Evolutionary conservation across 2,888 invertebrate species (phyloP), one percentile per base, ranked within the genome.

Genomic region (Pharmacophagus antenor): DNA sequence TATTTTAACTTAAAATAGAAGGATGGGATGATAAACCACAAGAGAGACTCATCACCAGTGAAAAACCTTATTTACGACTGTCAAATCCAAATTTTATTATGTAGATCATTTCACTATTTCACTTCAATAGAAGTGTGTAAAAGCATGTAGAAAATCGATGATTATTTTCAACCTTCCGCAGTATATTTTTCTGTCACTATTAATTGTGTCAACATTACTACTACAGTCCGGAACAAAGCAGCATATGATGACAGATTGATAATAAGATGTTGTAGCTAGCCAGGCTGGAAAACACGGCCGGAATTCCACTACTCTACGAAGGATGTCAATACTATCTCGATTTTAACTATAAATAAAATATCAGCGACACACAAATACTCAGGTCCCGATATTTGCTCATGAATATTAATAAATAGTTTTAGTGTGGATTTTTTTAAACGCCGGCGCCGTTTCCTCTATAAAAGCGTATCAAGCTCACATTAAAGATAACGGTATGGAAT

Each of bases 391-490:
- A 8, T n/a, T 21, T 31, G 46, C 51, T 31, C 58, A 46, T 55
- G 47, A 55, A 55, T 51, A 25, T 10, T 48, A 37, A 52, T 58
- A 52, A 58, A 37, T 22, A 17, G 21, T 52, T 22, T 31, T 17
- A 37, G 51, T 23, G 22, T 46, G 44, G n/a, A n/a, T n/a, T 37
- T 37, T 37, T 51, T 58, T 37, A 20, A 58, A 37, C 20, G 47
- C 52, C 51, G 51, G 51, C 52, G 52, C 37, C 58, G 20, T 58
- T 58, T 52, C 58, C 58, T 58, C 52, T 52, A 47, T 58, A 58
- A 58, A 37, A 58, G 47, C 51, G 18, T 22, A 18, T 42, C 57
- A 42, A 56, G 56, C 27, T 51, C 21, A 31, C 21, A 23, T 37
- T 37, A 18, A 15, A 52, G 31, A 37, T 52, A 52, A 52, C 58